These are phyloP conservation scores for Drosophila virilis DNA, from an alignment of 1,140 invertebrate genomes.

Conservation along the genomic window DNA sequence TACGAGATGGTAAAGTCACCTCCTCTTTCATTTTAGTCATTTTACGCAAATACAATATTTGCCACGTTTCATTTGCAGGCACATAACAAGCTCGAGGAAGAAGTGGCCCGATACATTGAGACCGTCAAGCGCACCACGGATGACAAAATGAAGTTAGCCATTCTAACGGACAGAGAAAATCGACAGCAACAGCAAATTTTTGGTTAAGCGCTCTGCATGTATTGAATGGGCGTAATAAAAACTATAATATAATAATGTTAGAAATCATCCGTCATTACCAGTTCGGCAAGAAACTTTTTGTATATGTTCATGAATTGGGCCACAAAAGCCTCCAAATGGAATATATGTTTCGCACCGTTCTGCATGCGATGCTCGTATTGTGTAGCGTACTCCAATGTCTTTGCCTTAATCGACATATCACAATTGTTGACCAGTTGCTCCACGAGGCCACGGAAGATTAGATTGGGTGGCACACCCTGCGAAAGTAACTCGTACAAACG, in stretches of 20 bases:
- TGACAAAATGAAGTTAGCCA: constrained; percentile 85
- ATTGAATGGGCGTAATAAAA: constrained; percentile 28
- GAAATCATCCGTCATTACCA: constrained; percentile 85
- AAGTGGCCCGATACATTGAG: constrained; percentile 85
- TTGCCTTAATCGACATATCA: constrained; percentile 94
- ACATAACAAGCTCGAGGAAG: constrained; percentile 84
- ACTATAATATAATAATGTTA: constrained; percentile 35
- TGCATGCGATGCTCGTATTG: constrained; percentile 96
- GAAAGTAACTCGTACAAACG: constrained; percentile 97
- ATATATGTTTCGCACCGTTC: constrained; percentile 96
- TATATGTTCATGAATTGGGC: constrained; percentile 98
- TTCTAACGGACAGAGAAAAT: constrained; percentile 56
- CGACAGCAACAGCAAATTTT: constrained; percentile 35
- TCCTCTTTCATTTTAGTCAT: neutral
- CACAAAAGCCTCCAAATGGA: constrained; percentile 98
- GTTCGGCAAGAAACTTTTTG: constrained; percentile 92
- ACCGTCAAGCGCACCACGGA: constrained; percentile 86
- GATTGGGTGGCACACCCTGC: constrained; percentile 96
- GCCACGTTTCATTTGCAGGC: constrained; percentile 83
- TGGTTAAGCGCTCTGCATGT: constrained; percentile 18
- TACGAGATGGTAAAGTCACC: constrained; percentile 64
- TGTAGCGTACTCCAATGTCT: constrained; percentile 93
- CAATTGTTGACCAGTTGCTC: constrained; percentile 94
- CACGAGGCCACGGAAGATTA: constrained; percentile 96
- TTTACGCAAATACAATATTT: constrained; percentile 9